Base-by-base conservation (phyloP, 2,888 invertebrate genomes). In the Leptopilina drosophilae region DNA sequence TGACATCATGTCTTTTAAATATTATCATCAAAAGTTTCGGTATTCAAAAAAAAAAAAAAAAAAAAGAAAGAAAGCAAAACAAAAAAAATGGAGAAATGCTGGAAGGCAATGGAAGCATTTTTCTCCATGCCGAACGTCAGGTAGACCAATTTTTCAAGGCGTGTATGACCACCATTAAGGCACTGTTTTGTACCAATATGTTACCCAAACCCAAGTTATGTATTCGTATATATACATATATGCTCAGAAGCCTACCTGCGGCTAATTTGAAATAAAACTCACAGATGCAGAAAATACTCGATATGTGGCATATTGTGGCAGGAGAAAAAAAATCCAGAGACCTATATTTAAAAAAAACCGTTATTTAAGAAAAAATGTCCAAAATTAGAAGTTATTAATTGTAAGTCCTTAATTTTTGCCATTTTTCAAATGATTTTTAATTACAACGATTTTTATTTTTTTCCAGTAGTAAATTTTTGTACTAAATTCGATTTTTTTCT, bases 51-150 rank as follows among this genome's bases (percentile, higher is more conserved):
- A 5, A 42, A 7, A 42, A 42, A 42, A 7, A 20, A 42, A 42
- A 42, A 42, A 42, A 5, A 42, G 42, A 42, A 42, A 42, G 7
- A 6, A 8, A 42, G 8, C 6, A 8, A 42, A 42, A 42, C 8
- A 66, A 66, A 14, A 69, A 26, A 69, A 69, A 49, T 49, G 11
- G 20, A 7, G 20, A 15, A 49, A 26, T 69, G 26, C 26, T 20
- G 53, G 69, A 69, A 69, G 69, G 53, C 67, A 49, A 67, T 67
- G 67, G 67, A 67, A 67, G 46, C 49, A 67, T 67, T 67, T 49
- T 67, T 67, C 49, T 67, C 15, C 67, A 67, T 46, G 49, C 49
- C 49, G 12, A 67, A 20, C 49, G 15, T 20, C 49, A 49, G 67
- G 67, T 20, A 46, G 20, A 46, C 49, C 15, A 20, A 67, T 49